Conservation (phyloP, 2,113 vertebrate species). For the Dasyprocta punctata region DNA sequence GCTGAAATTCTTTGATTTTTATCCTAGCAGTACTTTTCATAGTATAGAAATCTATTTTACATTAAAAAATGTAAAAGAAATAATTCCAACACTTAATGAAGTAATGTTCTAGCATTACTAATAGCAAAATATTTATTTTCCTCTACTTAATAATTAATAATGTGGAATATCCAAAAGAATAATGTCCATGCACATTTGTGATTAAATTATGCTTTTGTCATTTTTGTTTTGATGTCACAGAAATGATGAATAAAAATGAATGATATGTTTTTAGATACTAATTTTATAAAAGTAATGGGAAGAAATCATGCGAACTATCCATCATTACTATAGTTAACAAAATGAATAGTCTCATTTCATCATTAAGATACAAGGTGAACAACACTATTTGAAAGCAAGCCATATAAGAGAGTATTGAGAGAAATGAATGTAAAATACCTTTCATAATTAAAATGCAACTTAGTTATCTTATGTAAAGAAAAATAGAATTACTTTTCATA, state of each 20-base stretch:
- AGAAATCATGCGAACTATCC: background rate
- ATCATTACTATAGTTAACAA: slow-evolving; percentile 17
- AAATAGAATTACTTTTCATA: background rate
- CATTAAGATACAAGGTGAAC: background rate
- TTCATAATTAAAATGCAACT: background rate
- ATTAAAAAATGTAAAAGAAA: background rate
- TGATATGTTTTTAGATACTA: background rate
- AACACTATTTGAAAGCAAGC: background rate
- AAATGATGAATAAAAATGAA: background rate
- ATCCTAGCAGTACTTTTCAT: background rate
- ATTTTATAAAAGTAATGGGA: background rate
- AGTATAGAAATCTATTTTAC: background rate
- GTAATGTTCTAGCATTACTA: background rate
- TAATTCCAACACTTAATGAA: background rate
- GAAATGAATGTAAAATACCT: background rate
- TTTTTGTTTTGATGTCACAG: background rate
- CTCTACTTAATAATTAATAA: background rate
- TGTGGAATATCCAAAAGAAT: background rate
- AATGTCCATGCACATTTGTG: background rate
- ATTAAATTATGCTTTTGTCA: background rate
- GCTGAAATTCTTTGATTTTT: background rate
- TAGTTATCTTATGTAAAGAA: background rate
- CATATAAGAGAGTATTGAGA: background rate
- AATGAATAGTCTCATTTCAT: background rate
- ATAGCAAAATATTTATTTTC: background rate